These are phyloP conservation scores for Platygyra sinensis DNA, from an alignment of 64 coral and sea anemone genomes.

Conservation along the genomic window DNA sequence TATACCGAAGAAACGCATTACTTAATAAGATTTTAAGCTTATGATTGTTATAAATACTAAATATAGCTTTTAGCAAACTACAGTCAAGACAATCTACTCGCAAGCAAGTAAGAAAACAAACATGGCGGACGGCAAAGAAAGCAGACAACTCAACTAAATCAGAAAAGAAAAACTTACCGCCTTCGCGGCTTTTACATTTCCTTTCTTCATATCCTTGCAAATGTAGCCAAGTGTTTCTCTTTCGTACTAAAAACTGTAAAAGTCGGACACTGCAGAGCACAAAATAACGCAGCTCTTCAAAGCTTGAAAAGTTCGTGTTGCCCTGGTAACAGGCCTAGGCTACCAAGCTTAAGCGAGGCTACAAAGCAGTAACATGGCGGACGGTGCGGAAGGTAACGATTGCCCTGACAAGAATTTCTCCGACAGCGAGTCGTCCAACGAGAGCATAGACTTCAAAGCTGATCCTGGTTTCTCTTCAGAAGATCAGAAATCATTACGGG, in stretches of 20 bases:
- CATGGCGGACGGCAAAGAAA: slow-evolving; percentile 15
- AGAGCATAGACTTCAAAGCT: not conserved
- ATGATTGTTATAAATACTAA: not conserved
- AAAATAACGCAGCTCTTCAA: not conserved
- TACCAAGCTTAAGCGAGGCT: slow-evolving; percentile 20
- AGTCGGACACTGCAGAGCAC: not conserved
- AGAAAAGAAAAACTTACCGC: slow-evolving; percentile 16
- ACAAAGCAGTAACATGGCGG: slow-evolving; percentile 26
- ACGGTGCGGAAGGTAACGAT: not conserved
- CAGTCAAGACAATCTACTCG: not conserved
- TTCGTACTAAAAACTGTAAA: not conserved
- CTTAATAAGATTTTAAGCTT: not conserved
- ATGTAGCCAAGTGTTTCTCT: not conserved
- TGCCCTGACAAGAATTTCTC: not conserved
- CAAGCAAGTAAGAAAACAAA: not conserved
- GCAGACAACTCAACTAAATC: not conserved
- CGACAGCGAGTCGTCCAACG: not conserved
- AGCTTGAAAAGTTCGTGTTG: slow-evolving; percentile 23
- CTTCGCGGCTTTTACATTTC: slow-evolving; percentile 35
- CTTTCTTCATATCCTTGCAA: slow-evolving; percentile 54
- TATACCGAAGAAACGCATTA: too few relatives aligned
- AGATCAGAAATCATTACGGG: not conserved
- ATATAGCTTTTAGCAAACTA: not conserved
- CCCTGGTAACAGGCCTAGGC: slow-evolving; percentile 40
- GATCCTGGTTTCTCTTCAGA: not conserved